Percentiles rank a stretch among this genome's conserved stretches.
phyloP scores from a whole-genome alignment of 2,113 vertebrate species.

The Dolichotis patagonum region DNA sequence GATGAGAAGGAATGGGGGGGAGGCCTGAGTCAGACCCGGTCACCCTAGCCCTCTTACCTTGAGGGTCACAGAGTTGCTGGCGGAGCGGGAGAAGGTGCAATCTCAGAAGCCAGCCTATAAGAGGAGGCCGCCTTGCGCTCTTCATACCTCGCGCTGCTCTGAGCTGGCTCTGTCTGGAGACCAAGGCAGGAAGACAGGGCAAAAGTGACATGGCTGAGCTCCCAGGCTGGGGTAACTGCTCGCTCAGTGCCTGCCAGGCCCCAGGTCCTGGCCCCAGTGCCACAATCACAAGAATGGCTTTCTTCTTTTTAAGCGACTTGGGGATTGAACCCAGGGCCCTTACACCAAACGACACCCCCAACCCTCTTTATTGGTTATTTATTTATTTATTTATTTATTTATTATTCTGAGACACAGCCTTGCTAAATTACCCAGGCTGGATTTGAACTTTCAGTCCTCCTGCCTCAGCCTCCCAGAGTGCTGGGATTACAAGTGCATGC shows the following conservation, averaged over 20 bases:
- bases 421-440: neutral
- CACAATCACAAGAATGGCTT: neutral
- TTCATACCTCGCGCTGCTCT: conserved; percentile 23
- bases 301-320: neutral
- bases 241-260: neutral
- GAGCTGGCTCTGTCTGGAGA: conserved; percentile 45
- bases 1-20: neutral
- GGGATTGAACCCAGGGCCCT: neutral
- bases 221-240: neutral
- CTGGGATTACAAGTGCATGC: neutral
- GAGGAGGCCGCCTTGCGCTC: conserved; percentile 20
- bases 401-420: neutral
- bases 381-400: no score
- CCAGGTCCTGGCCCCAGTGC: neutral
- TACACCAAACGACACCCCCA: neutral
- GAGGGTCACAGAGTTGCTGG: conserved; percentile 51
- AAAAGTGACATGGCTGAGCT: neutral
- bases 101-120: conserved; percentile 55
- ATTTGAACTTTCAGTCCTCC: neutral
- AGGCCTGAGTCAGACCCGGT: neutral
- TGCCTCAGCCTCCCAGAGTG: neutral
- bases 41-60: conserved; percentile 43
- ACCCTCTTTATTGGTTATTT: neutral
- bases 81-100: conserved; percentile 10
- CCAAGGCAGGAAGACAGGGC: neutral